These are phyloP conservation scores for Pheosia gnoma DNA, from an alignment of 2,888 invertebrate species.

Conservation along the genomic window DNA sequence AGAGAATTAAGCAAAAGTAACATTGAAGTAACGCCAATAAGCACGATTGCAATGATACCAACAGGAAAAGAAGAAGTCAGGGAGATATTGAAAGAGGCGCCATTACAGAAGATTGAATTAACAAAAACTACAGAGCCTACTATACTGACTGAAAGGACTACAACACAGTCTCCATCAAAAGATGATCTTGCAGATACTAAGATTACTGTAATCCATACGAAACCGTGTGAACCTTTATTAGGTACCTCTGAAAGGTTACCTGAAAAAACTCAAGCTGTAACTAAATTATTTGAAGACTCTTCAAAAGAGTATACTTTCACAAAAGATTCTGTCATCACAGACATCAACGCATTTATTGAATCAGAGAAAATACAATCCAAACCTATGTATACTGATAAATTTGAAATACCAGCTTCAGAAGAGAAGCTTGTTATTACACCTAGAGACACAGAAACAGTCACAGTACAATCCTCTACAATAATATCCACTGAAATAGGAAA, in stretches of 20 bases:
- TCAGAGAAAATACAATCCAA: constrained; percentile 19
- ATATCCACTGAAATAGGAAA: constrained; percentile 18
- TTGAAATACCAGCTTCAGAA: neutral
- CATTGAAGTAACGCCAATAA: constrained; percentile 16
- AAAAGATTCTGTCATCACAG: constrained; percentile 7
- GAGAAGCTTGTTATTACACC: neutral
- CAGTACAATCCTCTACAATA: constrained; percentile 4
- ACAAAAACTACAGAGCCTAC: neutral
- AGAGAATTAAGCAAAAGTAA: constrained; percentile 42
- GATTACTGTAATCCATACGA: neutral
- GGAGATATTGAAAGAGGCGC: neutral
- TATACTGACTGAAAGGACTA: neutral
- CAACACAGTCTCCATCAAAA: neutral
- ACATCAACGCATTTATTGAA: constrained; percentile 18
- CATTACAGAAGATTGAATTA: neutral
- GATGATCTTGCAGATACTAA: neutral
- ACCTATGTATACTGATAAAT: constrained; percentile 4
- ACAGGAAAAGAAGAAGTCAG: neutral
- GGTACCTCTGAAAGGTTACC: neutral
- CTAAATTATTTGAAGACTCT: neutral
- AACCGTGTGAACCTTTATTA: neutral
- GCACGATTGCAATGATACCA: neutral
- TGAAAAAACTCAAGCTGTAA: neutral
- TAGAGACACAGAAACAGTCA: constrained; percentile 8
- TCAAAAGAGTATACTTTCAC: constrained; percentile 32